These are phyloP conservation scores for Alosa sapidissima DNA, from an alignment of 2,797 vertebrate species.

Conservation along the genomic window DNA sequence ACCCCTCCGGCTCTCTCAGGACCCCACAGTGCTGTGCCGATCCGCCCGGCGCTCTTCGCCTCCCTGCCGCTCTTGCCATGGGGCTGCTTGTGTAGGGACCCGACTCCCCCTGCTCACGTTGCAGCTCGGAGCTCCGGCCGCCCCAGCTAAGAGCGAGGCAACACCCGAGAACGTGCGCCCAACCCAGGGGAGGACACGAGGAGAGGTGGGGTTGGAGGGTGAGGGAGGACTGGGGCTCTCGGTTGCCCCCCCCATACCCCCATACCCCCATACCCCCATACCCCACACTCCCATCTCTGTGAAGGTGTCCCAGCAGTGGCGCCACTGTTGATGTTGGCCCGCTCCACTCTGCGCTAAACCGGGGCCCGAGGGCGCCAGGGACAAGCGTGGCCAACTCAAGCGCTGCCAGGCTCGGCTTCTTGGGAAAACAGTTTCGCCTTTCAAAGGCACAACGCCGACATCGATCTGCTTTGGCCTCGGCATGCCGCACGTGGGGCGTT, in stretches of 20 bases:
- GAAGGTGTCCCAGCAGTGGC: constrained; percentile 58
- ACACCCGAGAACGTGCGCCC: constrained; percentile 28
- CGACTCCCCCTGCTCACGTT: constrained; percentile 51
- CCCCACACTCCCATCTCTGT: constrained; percentile 60
- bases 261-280: neutral
- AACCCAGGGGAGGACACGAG: neutral
- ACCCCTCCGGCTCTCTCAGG: neutral
- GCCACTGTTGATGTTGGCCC: constrained; percentile 70
- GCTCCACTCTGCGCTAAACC: constrained; percentile 51
- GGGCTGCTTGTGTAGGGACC: constrained; percentile 52
- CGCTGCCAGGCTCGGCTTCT: constrained; percentile 61
- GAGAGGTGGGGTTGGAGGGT: neutral
- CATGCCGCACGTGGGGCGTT: neutral
- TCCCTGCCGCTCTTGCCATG: neutral
- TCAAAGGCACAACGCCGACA: constrained; percentile 60
- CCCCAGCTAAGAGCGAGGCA: constrained; percentile 31
- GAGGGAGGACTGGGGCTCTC: neutral
- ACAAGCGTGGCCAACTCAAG: constrained; percentile 56
- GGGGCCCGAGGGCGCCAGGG: constrained; percentile 58
- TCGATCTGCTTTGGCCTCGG: constrained; percentile 9
- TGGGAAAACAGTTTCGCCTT: constrained; percentile 72
- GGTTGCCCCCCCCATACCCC: too few species aligned
- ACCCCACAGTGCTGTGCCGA: neutral
- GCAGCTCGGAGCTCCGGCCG: constrained; percentile 37
- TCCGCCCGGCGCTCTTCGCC: neutral